Percentiles rank a stretch among this genome's conserved stretches.
Conservation (phyloP, 2,113 vertebrate species). For the Neotoma lepida region DNA sequence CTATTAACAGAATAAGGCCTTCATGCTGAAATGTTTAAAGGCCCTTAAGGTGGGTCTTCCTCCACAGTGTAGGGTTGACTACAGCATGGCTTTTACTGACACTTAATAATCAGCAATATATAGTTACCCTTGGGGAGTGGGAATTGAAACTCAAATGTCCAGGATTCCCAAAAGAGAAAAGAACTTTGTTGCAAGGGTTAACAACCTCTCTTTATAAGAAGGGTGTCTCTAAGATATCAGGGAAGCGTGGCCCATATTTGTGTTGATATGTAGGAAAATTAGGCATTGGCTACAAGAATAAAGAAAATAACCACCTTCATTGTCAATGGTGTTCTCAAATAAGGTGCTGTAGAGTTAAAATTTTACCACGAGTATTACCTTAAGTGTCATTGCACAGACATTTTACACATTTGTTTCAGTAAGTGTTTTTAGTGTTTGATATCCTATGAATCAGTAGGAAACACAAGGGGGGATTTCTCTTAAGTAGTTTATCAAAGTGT, state of each 20-base stretch:
- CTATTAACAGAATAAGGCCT: background rate
- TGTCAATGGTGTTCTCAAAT: constrained; percentile 5
- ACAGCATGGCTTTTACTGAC: background rate
- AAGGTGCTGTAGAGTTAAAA: constrained; percentile 61
- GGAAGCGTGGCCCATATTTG: background rate
- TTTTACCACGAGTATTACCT: constrained; percentile 60
- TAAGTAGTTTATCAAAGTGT: background rate
- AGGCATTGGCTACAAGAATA: background rate
- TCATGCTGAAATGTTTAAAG: background rate
- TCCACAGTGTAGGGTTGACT: background rate
- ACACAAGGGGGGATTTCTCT: background rate
- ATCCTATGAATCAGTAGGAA: background rate
- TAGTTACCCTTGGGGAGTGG: background rate
- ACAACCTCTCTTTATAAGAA: background rate
- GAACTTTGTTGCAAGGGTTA: background rate
- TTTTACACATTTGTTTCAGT: constrained; percentile 62
- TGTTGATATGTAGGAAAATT: background rate
- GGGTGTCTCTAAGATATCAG: background rate
- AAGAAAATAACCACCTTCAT: background rate
- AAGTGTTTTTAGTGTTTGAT: constrained; percentile 47
- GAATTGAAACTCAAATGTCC: background rate
- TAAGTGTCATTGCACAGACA: constrained; percentile 53
- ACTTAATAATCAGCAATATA: background rate
- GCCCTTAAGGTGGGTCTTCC: background rate
- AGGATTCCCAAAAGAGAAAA: background rate